These are phyloP conservation scores for Silurus asotus DNA, from an alignment of 2,113 vertebrate genomes.

Conservation along the genomic window DNA sequence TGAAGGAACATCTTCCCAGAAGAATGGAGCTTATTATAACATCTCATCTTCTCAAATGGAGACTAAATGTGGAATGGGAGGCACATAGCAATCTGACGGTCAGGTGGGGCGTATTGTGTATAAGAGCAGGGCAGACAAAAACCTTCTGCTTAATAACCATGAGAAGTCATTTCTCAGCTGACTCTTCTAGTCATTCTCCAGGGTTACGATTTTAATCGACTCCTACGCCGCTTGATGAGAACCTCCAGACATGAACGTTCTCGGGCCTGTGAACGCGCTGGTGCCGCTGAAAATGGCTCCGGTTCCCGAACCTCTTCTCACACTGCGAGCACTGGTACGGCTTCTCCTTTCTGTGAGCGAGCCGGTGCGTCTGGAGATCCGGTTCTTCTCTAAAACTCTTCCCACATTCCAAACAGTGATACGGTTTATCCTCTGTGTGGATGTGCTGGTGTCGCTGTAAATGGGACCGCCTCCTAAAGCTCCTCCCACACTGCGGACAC, in stretches of 20 bases:
- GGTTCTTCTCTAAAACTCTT: not conserved
- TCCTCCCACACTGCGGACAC: not conserved
- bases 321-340: not conserved
- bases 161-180: too few species aligned
- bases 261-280: not conserved
- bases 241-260: not conserved
- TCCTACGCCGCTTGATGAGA: not conserved
- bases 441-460: conserved; percentile 5
- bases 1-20: too few species aligned
- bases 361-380: not conserved
- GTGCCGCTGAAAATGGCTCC: not conserved
- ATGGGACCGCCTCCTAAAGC: not conserved
- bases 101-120: too few species aligned
- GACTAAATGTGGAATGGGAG: too few species aligned
- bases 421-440: not conserved
- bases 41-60: too few species aligned
- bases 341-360: not conserved
- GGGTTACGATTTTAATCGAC: too few species aligned
- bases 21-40: too few species aligned
- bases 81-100: too few species aligned
- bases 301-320: not conserved
- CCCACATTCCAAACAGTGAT: not conserved
- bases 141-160: too few species aligned
- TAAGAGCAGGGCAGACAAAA: too few species aligned
- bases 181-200: too few species aligned